Evolutionary conservation across 2,888 invertebrate species (phyloP).

Genomic region (Spialia ferax): DNA sequence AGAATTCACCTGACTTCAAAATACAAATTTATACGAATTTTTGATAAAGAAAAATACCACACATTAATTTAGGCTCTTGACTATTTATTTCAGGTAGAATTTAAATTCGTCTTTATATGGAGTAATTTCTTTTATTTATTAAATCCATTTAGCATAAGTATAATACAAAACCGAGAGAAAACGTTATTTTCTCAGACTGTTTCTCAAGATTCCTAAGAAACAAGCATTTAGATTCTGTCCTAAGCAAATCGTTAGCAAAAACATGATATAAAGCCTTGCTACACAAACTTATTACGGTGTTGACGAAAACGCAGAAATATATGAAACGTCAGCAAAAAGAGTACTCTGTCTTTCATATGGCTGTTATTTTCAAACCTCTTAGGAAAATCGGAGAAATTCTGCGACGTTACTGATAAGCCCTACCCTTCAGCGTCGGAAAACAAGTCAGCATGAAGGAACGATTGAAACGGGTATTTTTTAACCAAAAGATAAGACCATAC

Average conservation of each 20-base stretch:
- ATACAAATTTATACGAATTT: too few relatives aligned
- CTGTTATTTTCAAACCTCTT: constrained; percentile 50
- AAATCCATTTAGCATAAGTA: too few relatives aligned
- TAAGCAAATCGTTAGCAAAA: neutral
- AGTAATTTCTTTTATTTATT: neutral
- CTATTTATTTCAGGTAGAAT: too few relatives aligned
- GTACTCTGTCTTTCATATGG: constrained; percentile 47
- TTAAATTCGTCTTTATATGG: too few relatives aligned
- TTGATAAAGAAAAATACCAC: too few relatives aligned
- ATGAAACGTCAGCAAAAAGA: constrained; percentile 16
- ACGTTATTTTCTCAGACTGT: neutral
- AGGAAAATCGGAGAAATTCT: constrained; percentile 36
- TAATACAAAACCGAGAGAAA: neutral
- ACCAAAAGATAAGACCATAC: neutral
- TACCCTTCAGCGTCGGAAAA: constrained; percentile 1
- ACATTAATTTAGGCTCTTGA: too few relatives aligned
- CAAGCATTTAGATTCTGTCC: neutral
- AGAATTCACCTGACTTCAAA: too few relatives aligned
- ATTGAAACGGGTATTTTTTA: constrained; percentile 5
- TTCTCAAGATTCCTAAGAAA: neutral
- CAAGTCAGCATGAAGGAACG: constrained; percentile 1
- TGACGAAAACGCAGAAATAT: constrained; percentile 7
- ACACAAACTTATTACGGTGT: constrained; percentile 2
- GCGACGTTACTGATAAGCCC: constrained; percentile 27
- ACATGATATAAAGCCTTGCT: neutral